Conservation (phyloP, 2,888 invertebrate species). For the Taphrorychus bicolor region DNA sequence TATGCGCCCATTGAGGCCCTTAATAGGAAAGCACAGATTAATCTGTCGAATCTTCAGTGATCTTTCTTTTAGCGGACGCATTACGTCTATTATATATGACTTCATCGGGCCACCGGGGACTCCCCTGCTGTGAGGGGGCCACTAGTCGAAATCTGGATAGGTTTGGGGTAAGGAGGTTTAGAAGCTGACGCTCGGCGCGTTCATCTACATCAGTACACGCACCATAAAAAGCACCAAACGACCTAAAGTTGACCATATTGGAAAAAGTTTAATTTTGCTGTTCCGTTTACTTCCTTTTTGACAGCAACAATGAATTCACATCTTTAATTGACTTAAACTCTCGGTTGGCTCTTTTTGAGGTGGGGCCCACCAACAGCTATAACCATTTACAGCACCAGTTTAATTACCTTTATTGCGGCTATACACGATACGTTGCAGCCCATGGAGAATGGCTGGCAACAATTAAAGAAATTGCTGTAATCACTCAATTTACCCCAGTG, state of each 20-base stretch:
- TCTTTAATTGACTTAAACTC: constrained; percentile 49
- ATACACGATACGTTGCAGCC: constrained; percentile 27
- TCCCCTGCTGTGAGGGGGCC: constrained; percentile 7
- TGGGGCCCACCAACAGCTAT: constrained; percentile 12
- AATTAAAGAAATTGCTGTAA: constrained; percentile 35
- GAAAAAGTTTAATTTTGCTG: no score
- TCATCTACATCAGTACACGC: no score
- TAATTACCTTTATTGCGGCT: constrained; percentile 38
- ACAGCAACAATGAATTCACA: no score
- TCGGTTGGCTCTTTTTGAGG: constrained; percentile 25
- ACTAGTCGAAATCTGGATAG: neutral
- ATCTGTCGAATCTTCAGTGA: constrained; percentile 57
- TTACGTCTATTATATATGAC: constrained; percentile 55
- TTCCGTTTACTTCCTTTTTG: no score
- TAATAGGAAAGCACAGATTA: constrained; percentile 59
- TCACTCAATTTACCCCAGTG: constrained; percentile 22
- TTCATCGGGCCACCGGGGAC: constrained; percentile 48
- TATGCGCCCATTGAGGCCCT: constrained; percentile 56
- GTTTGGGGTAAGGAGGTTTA: neutral
- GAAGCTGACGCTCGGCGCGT: no score
- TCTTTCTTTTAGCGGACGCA: constrained; percentile 54
- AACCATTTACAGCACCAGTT: constrained; percentile 27
- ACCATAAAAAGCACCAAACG: no score
- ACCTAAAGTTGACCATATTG: no score
- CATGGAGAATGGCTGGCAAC: constrained; percentile 13